Evolutionary conservation across 2,113 vertebrate species (phyloP).

Genomic region (Dascyllus trimaculatus): DNA sequence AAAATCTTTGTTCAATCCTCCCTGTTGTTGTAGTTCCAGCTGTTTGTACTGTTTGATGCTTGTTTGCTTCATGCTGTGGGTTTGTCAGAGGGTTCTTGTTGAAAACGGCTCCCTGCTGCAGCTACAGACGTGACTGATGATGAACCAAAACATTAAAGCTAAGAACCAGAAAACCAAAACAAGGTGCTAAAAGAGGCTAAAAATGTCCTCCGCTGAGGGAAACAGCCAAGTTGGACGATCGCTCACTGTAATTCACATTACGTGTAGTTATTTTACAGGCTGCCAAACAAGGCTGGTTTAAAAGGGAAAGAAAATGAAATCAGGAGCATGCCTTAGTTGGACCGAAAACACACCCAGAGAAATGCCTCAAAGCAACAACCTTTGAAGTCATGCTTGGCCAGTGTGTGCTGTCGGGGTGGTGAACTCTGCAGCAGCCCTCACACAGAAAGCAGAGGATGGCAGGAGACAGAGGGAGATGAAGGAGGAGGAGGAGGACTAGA

Average conservation of each 20-base stretch:
- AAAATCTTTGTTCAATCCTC: too few relatives aligned
- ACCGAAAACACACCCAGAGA: constrained; percentile 16
- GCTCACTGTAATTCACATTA: background rate
- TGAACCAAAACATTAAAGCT: too few relatives aligned
- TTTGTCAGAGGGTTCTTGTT: too few relatives aligned
- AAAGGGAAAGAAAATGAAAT: background rate
- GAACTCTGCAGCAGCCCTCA: constrained; percentile 40
- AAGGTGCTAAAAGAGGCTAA: background rate
- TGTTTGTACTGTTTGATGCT: too few relatives aligned
- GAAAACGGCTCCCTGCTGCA: too few relatives aligned
- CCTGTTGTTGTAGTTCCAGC: too few relatives aligned
- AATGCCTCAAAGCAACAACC: constrained; percentile 11
- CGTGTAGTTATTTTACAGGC: too few relatives aligned
- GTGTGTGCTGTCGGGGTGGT: constrained; percentile 26
- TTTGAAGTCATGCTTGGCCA: constrained; percentile 49
- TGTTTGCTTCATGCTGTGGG: too few relatives aligned
- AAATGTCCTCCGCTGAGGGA: background rate
- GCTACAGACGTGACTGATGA: too few relatives aligned
- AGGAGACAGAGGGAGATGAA: constrained; percentile 12
- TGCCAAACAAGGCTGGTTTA: too few relatives aligned
- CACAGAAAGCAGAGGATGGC: constrained; percentile 38
- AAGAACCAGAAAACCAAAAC: too few relatives aligned
- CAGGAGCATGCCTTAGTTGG: constrained; percentile 9
- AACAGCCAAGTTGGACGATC: background rate
- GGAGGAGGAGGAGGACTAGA: background rate